Conservation (phyloP, 2,113 vertebrate species). For the Lates calcarifer region DNA sequence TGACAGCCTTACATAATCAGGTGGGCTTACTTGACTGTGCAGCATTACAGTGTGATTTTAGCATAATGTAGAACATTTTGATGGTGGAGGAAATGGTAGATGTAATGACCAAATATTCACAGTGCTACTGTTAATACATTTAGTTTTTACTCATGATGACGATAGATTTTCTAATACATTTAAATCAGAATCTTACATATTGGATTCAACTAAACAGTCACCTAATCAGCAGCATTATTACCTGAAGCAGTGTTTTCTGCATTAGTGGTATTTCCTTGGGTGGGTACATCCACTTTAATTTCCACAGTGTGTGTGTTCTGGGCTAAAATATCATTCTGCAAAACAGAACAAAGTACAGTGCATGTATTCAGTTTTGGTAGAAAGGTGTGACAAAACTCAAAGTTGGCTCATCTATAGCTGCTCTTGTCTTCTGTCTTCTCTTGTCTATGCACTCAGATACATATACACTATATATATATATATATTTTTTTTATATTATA, state of each 20-base stretch:
- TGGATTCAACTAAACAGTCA: background rate
- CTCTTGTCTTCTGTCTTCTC: constrained; percentile 2
- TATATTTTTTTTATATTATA: no score
- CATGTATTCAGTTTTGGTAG: background rate
- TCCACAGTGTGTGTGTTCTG: constrained; percentile 85
- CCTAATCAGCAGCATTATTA: constrained; percentile 69
- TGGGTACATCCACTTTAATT: constrained; percentile 85
- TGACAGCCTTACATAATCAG: constrained; percentile 54
- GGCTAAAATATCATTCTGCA: constrained; percentile 75
- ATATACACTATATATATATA: no score
- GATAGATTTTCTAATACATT: background rate
- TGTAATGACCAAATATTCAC: background rate
- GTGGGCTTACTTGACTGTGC: constrained; percentile 23
- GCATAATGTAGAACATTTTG: background rate
- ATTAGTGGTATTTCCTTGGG: constrained; percentile 85
- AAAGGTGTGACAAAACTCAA: background rate
- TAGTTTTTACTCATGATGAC: background rate
- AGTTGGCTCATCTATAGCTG: background rate
- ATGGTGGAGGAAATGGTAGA: background rate
- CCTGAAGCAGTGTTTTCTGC: constrained; percentile 91
- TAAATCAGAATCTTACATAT: background rate
- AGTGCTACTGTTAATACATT: background rate
- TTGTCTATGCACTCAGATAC: background rate
- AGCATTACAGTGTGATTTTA: background rate
- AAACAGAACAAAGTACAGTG: constrained; percentile 32